phyloP scores from a whole-genome alignment of 2,113 vertebrate genomes.

The Odobenus rosmarus region DNA sequence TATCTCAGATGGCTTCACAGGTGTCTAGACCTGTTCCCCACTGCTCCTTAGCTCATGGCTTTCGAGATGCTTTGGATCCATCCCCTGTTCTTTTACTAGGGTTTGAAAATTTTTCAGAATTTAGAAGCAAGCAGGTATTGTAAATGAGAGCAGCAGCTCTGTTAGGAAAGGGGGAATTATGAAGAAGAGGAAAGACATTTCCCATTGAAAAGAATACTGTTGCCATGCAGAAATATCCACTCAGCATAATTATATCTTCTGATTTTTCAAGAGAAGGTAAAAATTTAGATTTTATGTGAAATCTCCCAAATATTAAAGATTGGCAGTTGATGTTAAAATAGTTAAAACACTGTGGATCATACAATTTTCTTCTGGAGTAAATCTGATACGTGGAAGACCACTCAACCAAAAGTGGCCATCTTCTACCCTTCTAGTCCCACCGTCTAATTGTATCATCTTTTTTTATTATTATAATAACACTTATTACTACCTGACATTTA shows the following conservation, averaged over 20 bases:
- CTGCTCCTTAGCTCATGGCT: not conserved
- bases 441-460: not conserved
- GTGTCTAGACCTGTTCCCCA: not conserved
- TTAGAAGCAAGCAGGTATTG: not conserved
- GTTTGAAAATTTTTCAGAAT: not conserved
- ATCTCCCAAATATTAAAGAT: not conserved
- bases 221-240: not conserved
- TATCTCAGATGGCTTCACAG: not conserved
- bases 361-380: not conserved
- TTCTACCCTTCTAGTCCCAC: not conserved
- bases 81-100: not conserved
- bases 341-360: not conserved
- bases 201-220: not conserved
- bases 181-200: not conserved
- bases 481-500: not conserved
- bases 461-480: not conserved
- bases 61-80: not conserved
- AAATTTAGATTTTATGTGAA: not conserved
- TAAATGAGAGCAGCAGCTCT: not conserved
- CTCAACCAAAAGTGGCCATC: not conserved
- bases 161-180: not conserved
- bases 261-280: conserved; percentile 32
- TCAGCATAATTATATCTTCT: not conserved
- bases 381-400: not conserved
- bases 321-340: not conserved